Conservation (phyloP, 2,888 invertebrate species). For the Drosophila merina region DNA sequence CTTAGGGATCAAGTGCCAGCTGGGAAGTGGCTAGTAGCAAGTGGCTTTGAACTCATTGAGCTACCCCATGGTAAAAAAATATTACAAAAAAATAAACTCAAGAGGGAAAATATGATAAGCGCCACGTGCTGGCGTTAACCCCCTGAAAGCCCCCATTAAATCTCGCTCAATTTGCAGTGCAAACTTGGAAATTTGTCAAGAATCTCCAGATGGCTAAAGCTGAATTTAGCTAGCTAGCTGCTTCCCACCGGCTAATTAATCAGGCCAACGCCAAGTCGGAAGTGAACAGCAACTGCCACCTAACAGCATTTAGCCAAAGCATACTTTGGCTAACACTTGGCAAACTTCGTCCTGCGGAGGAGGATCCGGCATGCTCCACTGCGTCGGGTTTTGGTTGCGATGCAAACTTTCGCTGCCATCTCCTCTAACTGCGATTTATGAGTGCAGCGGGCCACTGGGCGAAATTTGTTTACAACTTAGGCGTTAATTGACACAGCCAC, state of each 20-base stretch:
- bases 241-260: slow-evolving; percentile 62
- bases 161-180: slow-evolving; percentile 36
- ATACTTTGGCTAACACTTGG: slow-evolving; percentile 57
- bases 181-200: slow-evolving; percentile 42
- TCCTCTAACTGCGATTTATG: slow-evolving; percentile 73
- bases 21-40: slow-evolving; percentile 24
- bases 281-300: slow-evolving; percentile 65
- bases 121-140: slow-evolving; percentile 28
- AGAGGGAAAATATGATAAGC: slow-evolving; percentile 29
- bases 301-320: slow-evolving; percentile 64
- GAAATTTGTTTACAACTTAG: slow-evolving; percentile 79
- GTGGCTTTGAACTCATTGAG: slow-evolving; percentile 37
- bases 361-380: neutral
- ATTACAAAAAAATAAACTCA: neutral
- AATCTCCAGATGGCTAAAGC: slow-evolving; percentile 9
- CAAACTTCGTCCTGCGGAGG: slow-evolving; percentile 32
- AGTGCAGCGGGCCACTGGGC: slow-evolving; percentile 69
- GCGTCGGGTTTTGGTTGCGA: slow-evolving; percentile 9
- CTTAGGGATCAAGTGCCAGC: slow-evolving; percentile 21
- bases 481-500: slow-evolving; percentile 73
- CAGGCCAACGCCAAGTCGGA: slow-evolving; percentile 56
- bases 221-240: neutral
- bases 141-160: slow-evolving; percentile 6
- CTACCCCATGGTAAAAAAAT: neutral
- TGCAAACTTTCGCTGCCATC: slow-evolving; percentile 61